A percentile compares a stretch with the other conserved stretches of the same genome.
phyloP scores from a whole-genome alignment of 2,797 vertebrate species.

The Intellagama lesueurii region DNA sequence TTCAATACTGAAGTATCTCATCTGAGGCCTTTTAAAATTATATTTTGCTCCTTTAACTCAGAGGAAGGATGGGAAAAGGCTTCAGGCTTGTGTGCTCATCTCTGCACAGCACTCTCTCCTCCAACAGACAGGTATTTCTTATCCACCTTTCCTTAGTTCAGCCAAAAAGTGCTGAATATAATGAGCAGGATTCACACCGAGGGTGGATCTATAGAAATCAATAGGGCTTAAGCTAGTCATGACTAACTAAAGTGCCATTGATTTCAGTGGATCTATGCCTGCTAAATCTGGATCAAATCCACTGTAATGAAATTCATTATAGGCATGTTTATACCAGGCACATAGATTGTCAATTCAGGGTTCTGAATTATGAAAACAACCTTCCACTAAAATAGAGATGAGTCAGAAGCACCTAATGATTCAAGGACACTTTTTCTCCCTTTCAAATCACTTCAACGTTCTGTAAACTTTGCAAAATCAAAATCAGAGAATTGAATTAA shows the following conservation, averaged over 20 bases:
- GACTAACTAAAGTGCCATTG: not conserved
- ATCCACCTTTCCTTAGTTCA: not conserved
- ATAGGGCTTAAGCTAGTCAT: not conserved
- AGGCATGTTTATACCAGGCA: not conserved
- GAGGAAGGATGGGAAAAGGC: not conserved
- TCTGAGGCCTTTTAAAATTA: not conserved
- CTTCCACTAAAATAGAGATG: slow-evolving; percentile 11
- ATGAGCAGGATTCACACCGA: not conserved
- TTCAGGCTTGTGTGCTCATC: not conserved
- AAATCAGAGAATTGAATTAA: not conserved
- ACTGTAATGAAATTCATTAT: not conserved
- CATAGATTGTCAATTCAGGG: not conserved
- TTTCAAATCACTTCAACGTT: slow-evolving; percentile 2
- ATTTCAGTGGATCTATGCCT: not conserved
- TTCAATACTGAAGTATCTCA: not conserved
- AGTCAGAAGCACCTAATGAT: not conserved
- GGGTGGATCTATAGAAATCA: too few species aligned
- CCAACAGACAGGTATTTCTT: not conserved
- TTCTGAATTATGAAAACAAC: slow-evolving; percentile 56
- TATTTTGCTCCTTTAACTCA: not conserved
- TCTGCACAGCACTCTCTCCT: not conserved
- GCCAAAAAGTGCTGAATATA: not conserved
- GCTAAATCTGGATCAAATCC: not conserved
- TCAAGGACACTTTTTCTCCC: not conserved
- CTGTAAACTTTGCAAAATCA: not conserved